Evolutionary conservation across 2,113 vertebrate genomes (phyloP).

Genomic region (Anguilla rostrata): DNA sequence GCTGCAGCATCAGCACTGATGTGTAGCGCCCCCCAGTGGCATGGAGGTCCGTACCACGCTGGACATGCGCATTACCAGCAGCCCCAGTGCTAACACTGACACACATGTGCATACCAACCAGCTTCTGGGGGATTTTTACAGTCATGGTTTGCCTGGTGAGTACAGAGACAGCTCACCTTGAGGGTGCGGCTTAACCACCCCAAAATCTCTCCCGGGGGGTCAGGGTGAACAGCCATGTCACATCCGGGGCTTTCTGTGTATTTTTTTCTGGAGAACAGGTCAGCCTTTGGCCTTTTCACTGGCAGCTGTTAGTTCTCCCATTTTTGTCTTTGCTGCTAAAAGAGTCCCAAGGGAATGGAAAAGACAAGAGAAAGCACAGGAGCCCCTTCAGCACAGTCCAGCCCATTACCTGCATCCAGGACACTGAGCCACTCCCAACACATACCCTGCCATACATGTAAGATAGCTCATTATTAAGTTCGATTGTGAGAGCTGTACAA

Average conservation of each 20-base stretch:
- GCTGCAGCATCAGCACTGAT: slow-evolving; percentile 95
- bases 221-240: not conserved
- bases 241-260: not conserved
- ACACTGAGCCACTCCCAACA: not conserved
- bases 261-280: not conserved
- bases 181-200: not conserved
- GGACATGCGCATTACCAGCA: not conserved
- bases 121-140: not conserved
- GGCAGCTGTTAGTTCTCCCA: not conserved
- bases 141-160: not conserved
- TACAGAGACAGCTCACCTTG: not conserved
- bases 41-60: not conserved
- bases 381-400: not conserved
- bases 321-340: not conserved
- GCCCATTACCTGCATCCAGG: not conserved
- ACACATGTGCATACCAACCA: not conserved
- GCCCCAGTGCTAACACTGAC: not conserved
- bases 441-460: not conserved
- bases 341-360: not conserved
- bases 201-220: not conserved
- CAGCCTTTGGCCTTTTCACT: not conserved
- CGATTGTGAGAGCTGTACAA: not conserved
- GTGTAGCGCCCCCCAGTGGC: slow-evolving; percentile 66
- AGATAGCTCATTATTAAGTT: not conserved
- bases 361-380: not conserved